Evolutionary conservation across 2,113 vertebrate species (phyloP), one percentile per base, ranked within the genome.

Genomic region (Callorhinus ursinus): DNA sequence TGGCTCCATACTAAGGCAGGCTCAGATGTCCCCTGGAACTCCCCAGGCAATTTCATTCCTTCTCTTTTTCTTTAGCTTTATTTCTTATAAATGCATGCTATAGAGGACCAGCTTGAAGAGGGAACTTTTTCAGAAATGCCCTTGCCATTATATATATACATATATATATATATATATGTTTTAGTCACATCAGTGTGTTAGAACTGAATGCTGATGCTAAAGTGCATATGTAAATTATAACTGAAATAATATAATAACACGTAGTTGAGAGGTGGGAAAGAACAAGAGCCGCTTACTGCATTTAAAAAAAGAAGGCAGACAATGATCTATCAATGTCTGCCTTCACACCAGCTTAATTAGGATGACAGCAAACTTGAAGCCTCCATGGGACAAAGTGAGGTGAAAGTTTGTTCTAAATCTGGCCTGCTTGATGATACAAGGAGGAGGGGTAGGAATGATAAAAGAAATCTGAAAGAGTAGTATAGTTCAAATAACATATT

Each of bases 11-110:
- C 22, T 5, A 55, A 90, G 33, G 53, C 36, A 4, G 42, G 16
- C 12, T 4, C 39, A 46, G 79, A 33, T 15, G 22, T 6, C 0
- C 28, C 4, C 0, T 33, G 24, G 22, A 5, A 13, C 51, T 61
- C 16, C 11, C 46, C 8, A 8, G 18, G 59, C 5, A 72, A 3
- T 39, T 49, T n/a, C 19, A 4, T 3, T 2, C 36, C 4, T 71
- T 46, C 31, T 84, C 12, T 39, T 63, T n/a, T 46, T 10, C 10
- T 83, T 57, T 33, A 59, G 24, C n/a, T 85, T 28, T 39, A 59
- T 46, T 83, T 84, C 39, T 87, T 57, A 46, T 1, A 26, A 42
- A 28, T 79, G 2, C 0, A 0, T 93, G n/a, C 51, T 14, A 21
- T 8, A 21, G 31, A 71, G 31, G 31, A 55, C 21, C 39, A 81